Evolutionary conservation across 2,113 vertebrate genomes (phyloP).

Genomic region (Calcarius ornatus): DNA sequence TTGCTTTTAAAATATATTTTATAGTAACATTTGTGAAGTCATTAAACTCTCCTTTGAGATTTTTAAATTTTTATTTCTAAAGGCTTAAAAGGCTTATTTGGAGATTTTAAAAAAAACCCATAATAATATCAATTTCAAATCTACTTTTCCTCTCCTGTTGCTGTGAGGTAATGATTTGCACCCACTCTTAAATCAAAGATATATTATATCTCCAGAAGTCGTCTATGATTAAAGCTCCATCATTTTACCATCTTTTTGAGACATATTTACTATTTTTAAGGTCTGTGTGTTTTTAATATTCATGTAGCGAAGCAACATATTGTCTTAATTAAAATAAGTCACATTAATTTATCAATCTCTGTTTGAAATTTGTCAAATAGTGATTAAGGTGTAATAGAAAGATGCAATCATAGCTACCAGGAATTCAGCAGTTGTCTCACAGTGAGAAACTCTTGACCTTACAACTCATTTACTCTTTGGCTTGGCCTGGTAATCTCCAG

Average conservation of each 20-base stretch:
- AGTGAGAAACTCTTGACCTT: slow-evolving; percentile 71
- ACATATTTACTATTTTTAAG: background rate
- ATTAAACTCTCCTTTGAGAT: background rate
- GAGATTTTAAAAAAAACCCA: background rate
- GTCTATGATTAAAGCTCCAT: background rate
- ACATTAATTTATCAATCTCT: slow-evolving; percentile 54
- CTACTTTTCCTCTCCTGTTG: background rate
- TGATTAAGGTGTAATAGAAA: slow-evolving; percentile 59
- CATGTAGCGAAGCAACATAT: slow-evolving; percentile 23
- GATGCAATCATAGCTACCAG: slow-evolving; percentile 58
- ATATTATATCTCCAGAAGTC: background rate
- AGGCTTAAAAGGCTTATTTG: background rate
- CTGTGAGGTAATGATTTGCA: background rate
- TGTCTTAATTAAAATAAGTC: slow-evolving; percentile 66
- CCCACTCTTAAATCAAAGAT: background rate
- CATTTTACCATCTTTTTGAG: background rate
- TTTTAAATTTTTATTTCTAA: background rate
- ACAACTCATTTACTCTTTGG: slow-evolving; percentile 63
- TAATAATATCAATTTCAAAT: background rate
- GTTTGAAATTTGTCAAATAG: slow-evolving; percentile 61
- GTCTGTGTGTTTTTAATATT: slow-evolving; percentile 40
- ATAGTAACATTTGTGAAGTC: background rate
- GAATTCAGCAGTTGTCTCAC: slow-evolving; percentile 66
- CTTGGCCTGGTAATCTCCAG: slow-evolving; percentile 64
- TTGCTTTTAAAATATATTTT: background rate